Conservation (phyloP, 2,888 invertebrate species). For the Apotomis turbidana region DNA sequence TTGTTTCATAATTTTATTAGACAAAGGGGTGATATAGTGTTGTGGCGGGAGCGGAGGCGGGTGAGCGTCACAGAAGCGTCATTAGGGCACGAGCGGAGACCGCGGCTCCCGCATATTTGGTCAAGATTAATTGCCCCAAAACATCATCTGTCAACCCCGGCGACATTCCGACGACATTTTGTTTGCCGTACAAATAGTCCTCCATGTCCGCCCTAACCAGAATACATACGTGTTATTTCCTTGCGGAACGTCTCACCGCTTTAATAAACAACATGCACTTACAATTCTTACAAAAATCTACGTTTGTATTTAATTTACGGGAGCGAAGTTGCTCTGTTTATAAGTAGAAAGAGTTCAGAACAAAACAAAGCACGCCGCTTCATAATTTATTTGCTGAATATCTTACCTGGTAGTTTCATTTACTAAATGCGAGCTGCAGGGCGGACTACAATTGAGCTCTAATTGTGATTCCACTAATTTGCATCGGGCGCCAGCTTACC, state of each 20-base stretch:
- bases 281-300: constrained; percentile 39
- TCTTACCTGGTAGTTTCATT: constrained; percentile 70
- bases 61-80: constrained; percentile 58
- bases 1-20: constrained; percentile 40
- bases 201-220: constrained; percentile 59
- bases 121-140: constrained; percentile 79
- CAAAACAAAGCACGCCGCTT: constrained; percentile 58
- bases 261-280: constrained; percentile 37
- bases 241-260: constrained; percentile 46
- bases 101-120: constrained; percentile 78
- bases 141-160: constrained; percentile 78
- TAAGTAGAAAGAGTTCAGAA: constrained; percentile 48
- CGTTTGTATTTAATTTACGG: constrained; percentile 49
- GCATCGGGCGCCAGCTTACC: constrained; percentile 65
- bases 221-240: constrained; percentile 58
- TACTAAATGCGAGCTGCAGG: constrained; percentile 70
- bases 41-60: constrained; percentile 45
- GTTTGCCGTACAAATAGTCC: constrained; percentile 72
- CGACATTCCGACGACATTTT: constrained; percentile 72
- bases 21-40: constrained; percentile 31
- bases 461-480: constrained; percentile 79
- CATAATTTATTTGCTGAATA: constrained; percentile 69
- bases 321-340: constrained; percentile 28
- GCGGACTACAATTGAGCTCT: constrained; percentile 73
- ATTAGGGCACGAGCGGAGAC: constrained; percentile 64